These are phyloP conservation scores for Macrochelys suwanniensis DNA, from an alignment of 2,797 vertebrate species.

Conservation along the genomic window DNA sequence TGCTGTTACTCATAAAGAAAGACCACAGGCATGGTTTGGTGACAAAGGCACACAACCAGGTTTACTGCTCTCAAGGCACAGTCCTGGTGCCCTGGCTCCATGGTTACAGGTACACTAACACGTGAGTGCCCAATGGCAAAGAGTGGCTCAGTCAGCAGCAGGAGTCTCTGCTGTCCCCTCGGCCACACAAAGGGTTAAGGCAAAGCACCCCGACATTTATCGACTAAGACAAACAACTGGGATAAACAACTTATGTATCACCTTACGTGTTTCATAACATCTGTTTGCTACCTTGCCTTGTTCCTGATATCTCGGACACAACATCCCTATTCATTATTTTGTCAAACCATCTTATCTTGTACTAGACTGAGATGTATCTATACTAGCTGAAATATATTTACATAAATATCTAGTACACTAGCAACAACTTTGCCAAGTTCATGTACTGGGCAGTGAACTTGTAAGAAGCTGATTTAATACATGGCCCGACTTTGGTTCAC, in stretches of 20 bases:
- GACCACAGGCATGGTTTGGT: not conserved
- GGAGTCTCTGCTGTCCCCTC: not conserved
- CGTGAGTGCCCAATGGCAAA: not conserved
- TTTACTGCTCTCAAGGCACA: not conserved
- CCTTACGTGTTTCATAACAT: not conserved
- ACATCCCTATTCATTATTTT: not conserved
- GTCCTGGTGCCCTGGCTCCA: not conserved
- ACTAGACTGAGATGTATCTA: not conserved
- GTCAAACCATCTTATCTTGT: not conserved
- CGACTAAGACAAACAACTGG: not conserved
- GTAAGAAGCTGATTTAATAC: not conserved
- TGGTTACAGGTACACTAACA: not conserved
- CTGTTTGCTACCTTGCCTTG: not conserved
- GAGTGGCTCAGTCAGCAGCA: not conserved
- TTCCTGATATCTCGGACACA: not conserved
- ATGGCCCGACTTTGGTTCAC: not conserved
- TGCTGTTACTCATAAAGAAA: not conserved
- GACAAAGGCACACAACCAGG: not conserved
- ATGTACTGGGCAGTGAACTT: not conserved
- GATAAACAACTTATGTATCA: not conserved
- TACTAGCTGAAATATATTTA: not conserved
- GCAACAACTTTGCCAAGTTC: not conserved
- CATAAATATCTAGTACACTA: not conserved
- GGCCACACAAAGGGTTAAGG: not conserved
- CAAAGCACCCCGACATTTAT: not conserved